Conservation (phyloP, 2,797 vertebrate species). For the Botia kubotai region DNA sequence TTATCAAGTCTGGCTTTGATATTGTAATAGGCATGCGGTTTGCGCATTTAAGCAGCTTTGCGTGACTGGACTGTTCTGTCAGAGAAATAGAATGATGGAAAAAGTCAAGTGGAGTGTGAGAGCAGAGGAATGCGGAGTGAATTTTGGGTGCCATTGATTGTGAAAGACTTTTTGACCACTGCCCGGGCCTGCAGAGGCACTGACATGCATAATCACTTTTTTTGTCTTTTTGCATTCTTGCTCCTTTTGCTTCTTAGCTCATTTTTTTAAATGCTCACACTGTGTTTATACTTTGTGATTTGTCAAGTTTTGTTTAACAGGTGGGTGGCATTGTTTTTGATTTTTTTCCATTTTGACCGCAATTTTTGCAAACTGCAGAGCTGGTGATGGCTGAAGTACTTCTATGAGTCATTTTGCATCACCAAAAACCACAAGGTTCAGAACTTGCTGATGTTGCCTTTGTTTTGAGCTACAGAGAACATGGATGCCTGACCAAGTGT, state of each 20-base stretch:
- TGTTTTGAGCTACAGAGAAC: neutral
- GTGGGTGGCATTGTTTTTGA: neutral
- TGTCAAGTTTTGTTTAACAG: neutral
- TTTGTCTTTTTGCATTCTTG: constrained; percentile 37
- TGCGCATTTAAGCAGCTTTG: constrained; percentile 54
- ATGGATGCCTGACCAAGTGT: neutral
- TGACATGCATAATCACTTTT: constrained; percentile 30
- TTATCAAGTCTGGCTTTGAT: constrained; percentile 66
- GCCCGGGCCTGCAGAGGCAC: constrained; percentile 26
- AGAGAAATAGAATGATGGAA: constrained; percentile 38
- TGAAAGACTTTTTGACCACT: constrained; percentile 25
- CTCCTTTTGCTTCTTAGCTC: neutral
- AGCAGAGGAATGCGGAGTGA: constrained; percentile 56
- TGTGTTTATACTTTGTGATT: neutral
- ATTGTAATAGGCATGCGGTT: constrained; percentile 63
- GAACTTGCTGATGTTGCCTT: neutral
- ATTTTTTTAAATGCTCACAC: neutral
- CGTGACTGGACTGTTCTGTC: constrained; percentile 61
- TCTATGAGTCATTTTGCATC: constrained; percentile 5
- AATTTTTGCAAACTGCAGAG: constrained; percentile 28
- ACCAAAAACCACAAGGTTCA: constrained; percentile 4
- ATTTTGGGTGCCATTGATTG: constrained; percentile 35
- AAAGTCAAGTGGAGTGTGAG: constrained; percentile 25
- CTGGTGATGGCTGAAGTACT: neutral
- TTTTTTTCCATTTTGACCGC: constrained; percentile 10